phyloP scores from a whole-genome alignment of 2,888 invertebrate genomes.

The Hipparchia sbordonii region DNA sequence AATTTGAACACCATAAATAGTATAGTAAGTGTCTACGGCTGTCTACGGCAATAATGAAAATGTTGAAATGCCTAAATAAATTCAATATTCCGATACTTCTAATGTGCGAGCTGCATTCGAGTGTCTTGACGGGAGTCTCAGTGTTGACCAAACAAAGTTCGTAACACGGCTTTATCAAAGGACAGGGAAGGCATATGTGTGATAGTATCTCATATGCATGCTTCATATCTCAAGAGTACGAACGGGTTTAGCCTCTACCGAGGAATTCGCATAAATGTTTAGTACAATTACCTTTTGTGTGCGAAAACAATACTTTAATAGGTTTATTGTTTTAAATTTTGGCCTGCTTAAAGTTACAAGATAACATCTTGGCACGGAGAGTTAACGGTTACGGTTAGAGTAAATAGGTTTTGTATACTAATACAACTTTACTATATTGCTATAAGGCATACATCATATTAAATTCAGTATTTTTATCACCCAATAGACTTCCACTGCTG shows the following conservation, averaged over 20 bases:
- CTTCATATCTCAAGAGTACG: conserved; percentile 29
- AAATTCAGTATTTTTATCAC: too few species aligned
- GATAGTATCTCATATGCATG: conserved; percentile 26
- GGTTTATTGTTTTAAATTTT: conserved; percentile 69
- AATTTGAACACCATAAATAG: too few species aligned
- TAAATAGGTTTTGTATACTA: neutral
- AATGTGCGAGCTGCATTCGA: neutral
- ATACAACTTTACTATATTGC: too few species aligned
- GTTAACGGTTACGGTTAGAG: neutral
- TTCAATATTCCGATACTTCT: too few species aligned
- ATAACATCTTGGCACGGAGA: conserved; percentile 37
- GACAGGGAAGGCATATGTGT: conserved; percentile 1
- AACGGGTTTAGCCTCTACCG: conserved; percentile 28
- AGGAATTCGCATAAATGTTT: conserved; percentile 59
- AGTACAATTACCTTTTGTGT: conserved; percentile 73
- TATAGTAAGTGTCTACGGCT: too few species aligned
- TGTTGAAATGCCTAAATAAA: too few species aligned
- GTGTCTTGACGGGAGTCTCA: neutral
- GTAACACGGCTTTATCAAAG: neutral
- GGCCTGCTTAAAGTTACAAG: conserved; percentile 54
- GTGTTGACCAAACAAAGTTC: neutral
- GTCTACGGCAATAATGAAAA: too few species aligned
- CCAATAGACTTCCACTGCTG: too few species aligned
- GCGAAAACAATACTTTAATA: conserved; percentile 74
- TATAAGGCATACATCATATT: too few species aligned